Conservation (phyloP, 2,888 invertebrate genomes). For the Amiota mariae region DNA sequence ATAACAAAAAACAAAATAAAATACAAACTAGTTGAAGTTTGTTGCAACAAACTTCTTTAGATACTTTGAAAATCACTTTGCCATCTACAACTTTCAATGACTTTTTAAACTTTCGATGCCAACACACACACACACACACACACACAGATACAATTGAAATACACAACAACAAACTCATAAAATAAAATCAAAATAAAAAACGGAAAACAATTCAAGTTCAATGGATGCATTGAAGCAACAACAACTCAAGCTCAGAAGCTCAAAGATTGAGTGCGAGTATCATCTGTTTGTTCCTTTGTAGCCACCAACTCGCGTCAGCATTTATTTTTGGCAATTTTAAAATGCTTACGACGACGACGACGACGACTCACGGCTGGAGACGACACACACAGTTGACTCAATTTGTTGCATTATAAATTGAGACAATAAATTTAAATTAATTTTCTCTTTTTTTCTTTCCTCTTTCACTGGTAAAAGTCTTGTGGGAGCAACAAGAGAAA, state of each 20-base stretch:
- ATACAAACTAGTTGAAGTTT: no score
- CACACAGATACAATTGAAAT: neutral
- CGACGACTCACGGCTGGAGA: slow-evolving; percentile 3
- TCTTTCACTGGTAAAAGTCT: neutral
- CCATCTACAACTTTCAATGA: slow-evolving; percentile 49
- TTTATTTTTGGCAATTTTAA: slow-evolving; percentile 55
- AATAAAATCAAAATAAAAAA: slow-evolving; percentile 27
- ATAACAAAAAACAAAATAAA: neutral
- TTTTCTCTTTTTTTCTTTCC: slow-evolving; percentile 35
- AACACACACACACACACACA: slow-evolving; percentile 51
- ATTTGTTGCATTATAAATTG: slow-evolving; percentile 64
- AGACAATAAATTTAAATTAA: slow-evolving; percentile 65
- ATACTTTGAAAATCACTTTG: slow-evolving; percentile 34
- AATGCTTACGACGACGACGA: slow-evolving; percentile 5
- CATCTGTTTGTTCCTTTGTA: no score
- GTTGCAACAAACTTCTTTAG: neutral
- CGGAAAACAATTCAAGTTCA: slow-evolving; percentile 57
- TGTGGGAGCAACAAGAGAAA: slow-evolving; percentile 8
- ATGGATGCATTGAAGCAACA: slow-evolving; percentile 25
- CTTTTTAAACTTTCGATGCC: slow-evolving; percentile 44
- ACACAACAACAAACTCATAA: slow-evolving; percentile 20
- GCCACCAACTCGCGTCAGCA: slow-evolving; percentile 37
- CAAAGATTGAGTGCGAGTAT: no score
- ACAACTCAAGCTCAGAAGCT: no score
- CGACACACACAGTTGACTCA: slow-evolving; percentile 26